Percentiles rank a stretch among this genome's conserved stretches.
Conservation (phyloP, 2,888 invertebrate genomes). For the Deroplatys truncata region DNA sequence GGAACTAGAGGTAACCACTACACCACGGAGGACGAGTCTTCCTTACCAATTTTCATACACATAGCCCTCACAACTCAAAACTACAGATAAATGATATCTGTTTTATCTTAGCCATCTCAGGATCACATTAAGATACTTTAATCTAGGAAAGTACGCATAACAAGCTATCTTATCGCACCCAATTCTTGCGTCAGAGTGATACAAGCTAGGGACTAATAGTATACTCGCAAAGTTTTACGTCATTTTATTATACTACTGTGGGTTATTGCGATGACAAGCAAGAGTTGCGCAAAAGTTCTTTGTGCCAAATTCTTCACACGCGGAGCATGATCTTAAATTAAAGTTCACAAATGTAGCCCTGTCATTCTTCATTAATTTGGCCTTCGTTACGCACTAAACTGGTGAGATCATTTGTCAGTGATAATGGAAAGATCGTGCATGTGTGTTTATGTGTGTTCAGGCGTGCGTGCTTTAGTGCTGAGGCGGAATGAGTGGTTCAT, state of each 20-base stretch:
- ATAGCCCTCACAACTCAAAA: not conserved
- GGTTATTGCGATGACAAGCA: not conserved
- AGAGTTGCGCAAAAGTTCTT: too few species aligned
- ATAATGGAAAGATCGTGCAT: not conserved
- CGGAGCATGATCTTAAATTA: too few species aligned
- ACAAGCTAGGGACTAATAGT: not conserved
- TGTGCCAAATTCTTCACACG: too few species aligned
- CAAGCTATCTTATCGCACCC: not conserved
- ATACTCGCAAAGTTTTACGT: not conserved
- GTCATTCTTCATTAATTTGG: not conserved
- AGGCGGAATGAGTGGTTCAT: not conserved
- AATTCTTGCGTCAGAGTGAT: not conserved
- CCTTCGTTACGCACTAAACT: not conserved
- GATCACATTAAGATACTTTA: not conserved
- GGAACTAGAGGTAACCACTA: too few species aligned
- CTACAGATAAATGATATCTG: not conserved
- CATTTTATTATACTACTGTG: not conserved
- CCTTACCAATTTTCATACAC: not conserved
- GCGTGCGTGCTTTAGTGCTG: not conserved
- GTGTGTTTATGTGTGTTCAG: not conserved
- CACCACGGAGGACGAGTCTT: too few species aligned
- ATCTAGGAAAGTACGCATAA: not conserved
- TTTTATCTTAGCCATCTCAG: not conserved
- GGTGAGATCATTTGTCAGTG: too few species aligned
- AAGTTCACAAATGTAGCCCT: too few species aligned